These are phyloP conservation scores for Apolygus lucorum DNA, from an alignment of 1,140 invertebrate species.

Conservation along the genomic window DNA sequence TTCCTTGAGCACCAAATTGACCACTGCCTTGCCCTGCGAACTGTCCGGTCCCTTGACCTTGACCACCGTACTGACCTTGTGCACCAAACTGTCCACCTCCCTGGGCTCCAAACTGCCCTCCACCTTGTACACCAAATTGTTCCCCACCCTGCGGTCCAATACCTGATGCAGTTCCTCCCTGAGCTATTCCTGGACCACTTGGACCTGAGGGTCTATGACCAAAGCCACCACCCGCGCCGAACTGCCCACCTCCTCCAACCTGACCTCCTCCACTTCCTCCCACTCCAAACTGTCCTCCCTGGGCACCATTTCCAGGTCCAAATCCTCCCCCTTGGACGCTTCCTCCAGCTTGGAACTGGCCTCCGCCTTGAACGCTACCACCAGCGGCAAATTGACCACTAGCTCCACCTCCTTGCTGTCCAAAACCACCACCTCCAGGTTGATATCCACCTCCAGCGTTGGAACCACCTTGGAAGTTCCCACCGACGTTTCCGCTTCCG, in stretches of 20 bases:
- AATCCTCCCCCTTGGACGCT: slow-evolving; percentile 4
- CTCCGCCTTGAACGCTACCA: slow-evolving; percentile 23
- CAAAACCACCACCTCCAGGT: not conserved
- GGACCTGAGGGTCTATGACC: not conserved
- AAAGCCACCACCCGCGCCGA: not conserved
- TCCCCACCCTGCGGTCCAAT: no score
- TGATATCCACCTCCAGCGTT: not conserved
- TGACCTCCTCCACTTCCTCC: slow-evolving; percentile 10
- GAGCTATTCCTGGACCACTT: no score
- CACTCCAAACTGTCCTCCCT: not conserved
- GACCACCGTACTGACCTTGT: not conserved
- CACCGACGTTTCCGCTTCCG: not conserved
- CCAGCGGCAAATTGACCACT: slow-evolving; percentile 11
- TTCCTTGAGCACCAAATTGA: slow-evolving; percentile 14
- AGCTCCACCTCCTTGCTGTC: slow-evolving; percentile 16
- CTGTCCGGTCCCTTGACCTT: not conserved
- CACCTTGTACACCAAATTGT: no score
- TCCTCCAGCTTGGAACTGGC: slow-evolving; percentile 10
- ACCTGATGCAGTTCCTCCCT: no score
- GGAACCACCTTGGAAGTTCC: not conserved
- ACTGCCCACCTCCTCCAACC: not conserved
- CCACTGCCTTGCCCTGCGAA: not conserved
- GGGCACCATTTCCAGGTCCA: not conserved
- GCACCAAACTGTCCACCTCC: not conserved
- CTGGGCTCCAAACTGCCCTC: not conserved